phyloP scores from a whole-genome alignment of 1,140 invertebrate genomes.

The Tetramorium simillimum region DNA sequence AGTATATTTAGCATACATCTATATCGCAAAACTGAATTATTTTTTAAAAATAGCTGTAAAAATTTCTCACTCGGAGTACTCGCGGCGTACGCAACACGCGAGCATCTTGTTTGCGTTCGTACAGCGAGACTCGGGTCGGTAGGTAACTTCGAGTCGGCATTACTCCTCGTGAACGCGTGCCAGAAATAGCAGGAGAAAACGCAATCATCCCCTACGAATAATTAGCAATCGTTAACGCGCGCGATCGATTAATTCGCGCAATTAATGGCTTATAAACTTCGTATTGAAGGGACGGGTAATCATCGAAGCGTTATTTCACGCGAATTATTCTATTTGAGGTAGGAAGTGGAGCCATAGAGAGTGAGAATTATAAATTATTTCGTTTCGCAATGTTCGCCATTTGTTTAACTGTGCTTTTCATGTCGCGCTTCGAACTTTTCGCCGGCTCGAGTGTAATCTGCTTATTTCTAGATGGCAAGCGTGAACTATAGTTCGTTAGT shows the following conservation, averaged over 20 bases:
- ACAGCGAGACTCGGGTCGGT: neutral
- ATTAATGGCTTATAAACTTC: constrained; percentile 9
- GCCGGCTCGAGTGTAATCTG: too few relatives aligned
- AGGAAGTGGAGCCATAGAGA: neutral
- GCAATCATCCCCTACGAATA: neutral
- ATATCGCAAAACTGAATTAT: neutral
- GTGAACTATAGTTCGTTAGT: neutral
- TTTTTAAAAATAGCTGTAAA: too few relatives aligned
- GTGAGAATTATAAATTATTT: neutral
- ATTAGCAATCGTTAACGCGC: neutral
- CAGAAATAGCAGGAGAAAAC: too few relatives aligned
- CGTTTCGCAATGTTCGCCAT: neutral
- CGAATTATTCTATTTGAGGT: neutral
- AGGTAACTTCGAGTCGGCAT: too few relatives aligned
- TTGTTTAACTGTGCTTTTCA: neutral
- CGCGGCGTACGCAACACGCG: neutral
- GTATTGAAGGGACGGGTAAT: neutral
- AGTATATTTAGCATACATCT: neutral
- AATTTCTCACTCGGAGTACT: too few relatives aligned
- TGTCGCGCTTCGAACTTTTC: neutral
- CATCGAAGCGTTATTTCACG: neutral
- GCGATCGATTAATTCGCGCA: neutral
- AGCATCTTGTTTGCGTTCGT: neutral
- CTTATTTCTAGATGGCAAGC: neutral
- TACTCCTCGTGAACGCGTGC: too few relatives aligned